Conservation (phyloP, 2,797 vertebrate genomes). For the Halcyon chelicuti region DNA sequence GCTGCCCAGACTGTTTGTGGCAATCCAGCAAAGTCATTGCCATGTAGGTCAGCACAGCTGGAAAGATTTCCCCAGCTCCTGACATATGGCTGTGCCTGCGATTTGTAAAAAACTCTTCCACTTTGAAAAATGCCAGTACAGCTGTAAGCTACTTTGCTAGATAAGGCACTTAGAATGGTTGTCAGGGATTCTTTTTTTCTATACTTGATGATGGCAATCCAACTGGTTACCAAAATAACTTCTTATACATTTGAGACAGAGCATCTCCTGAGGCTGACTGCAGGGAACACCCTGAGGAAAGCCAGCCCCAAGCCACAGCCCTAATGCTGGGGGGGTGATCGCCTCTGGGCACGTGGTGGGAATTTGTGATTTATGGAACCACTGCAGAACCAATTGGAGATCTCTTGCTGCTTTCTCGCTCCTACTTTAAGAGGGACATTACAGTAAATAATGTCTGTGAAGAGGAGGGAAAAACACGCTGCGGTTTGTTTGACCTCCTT, state of each 20-base stretch:
- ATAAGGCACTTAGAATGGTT: neutral
- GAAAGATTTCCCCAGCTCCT: neutral
- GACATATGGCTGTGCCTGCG: neutral
- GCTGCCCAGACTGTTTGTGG: neutral
- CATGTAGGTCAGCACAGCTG: neutral
- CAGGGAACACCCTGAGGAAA: neutral
- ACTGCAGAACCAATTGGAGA: neutral
- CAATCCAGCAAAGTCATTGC: neutral
- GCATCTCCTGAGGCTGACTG: neutral
- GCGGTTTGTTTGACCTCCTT: constrained; percentile 47
- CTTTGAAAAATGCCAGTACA: neutral
- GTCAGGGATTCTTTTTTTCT: neutral
- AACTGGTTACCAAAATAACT: neutral
- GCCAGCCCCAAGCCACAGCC: neutral
- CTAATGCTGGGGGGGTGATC: neutral
- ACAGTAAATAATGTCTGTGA: constrained; percentile 21
- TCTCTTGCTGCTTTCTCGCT: constrained; percentile 14
- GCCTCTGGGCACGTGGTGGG: neutral
- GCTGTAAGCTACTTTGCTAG: neutral
- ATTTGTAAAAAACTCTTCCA: neutral
- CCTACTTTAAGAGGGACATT: constrained; percentile 17
- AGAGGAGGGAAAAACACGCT: neutral
- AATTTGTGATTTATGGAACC: neutral
- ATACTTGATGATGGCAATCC: neutral
- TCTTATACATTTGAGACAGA: neutral